A percentile compares a stretch with the other conserved stretches of the same genome.
Evolutionary conservation across 2,888 invertebrate genomes (phyloP).

Genomic region (Ormyrus nitidulus): DNA sequence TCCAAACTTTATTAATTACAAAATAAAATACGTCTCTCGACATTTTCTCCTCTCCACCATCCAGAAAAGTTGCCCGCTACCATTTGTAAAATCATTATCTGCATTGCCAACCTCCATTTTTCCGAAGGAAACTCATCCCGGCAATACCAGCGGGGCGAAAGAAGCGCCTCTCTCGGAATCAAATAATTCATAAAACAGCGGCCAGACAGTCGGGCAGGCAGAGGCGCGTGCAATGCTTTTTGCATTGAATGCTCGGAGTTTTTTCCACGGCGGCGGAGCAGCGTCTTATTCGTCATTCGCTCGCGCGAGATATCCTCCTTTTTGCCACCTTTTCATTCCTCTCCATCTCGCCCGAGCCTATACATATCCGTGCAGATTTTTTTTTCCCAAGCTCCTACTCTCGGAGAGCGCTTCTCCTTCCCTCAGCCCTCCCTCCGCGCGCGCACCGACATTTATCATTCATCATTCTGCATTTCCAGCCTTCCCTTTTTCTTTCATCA

Average conservation of each 20-base stretch:
- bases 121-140: too few species aligned
- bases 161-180: too few species aligned
- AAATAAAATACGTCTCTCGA: too few species aligned
- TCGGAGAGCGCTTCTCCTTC: conserved; percentile 29
- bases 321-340: conserved; percentile 20
- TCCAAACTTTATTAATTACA: too few species aligned
- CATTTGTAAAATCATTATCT: too few species aligned
- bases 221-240: background rate
- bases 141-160: too few species aligned
- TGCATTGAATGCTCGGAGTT: conserved; percentile 15
- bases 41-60: too few species aligned
- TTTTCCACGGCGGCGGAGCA: background rate
- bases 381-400: conserved; percentile 13
- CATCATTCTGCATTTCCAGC: conserved; percentile 46
- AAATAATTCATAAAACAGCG: conserved; percentile 9
- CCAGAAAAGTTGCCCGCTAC: too few species aligned
- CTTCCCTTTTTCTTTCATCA: conserved; percentile 34
- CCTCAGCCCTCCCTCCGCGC: conserved; percentile 56
- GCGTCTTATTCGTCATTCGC: conserved; percentile 43
- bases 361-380: background rate
- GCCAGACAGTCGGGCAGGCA: background rate
- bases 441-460: conserved; percentile 49
- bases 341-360: background rate
- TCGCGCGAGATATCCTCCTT: conserved; percentile 2
- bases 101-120: too few species aligned